Evolutionary conservation across 2,888 invertebrate genomes (phyloP), one percentile per base, ranked within the genome.

Genomic region (Tanaodytes sp.): DNA sequence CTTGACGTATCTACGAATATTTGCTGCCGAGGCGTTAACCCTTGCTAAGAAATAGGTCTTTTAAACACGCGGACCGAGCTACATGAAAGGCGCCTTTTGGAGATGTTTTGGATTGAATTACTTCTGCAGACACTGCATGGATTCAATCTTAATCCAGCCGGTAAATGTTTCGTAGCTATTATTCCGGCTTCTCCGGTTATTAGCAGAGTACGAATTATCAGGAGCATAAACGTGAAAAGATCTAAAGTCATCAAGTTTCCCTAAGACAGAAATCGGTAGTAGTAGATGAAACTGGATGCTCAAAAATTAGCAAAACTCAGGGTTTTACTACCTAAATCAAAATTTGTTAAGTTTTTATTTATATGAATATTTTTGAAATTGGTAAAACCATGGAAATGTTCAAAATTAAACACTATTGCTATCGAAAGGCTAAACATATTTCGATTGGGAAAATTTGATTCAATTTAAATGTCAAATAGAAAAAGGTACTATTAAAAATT

Each of bases 121-220:
- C 31, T 42, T 40, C 16, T 11, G 40, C 43, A 46, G 48, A 59
- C 59, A 42, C 54, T 66, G 46, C 54, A 59, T 36, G 59, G 54
- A 42, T 54, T 66, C 59, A 66, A 59, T 59, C 54, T 66, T 48
- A 59, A 59, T 66, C 59, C 59, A 30, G 37, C 37, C 48, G 31
- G 33, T 54, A 59, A 66, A 54, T 66, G 54, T 66, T 48, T 46
- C 59, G 42, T 59, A 59, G 19, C 59, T 59, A 54, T 66, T 66
- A 66, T 43, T 61, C 55, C n/a, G n/a, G n/a, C n/a, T n/a, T n/a
- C n/a, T n/a, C n/a, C n/a, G n/a, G n/a, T n/a, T n/a, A n/a, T n/a
- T n/a, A n/a, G n/a, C n/a, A n/a, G n/a, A n/a, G n/a, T n/a, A n/a
- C n/a, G n/a, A n/a, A n/a, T n/a, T n/a, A n/a, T n/a, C n/a, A n/a